Percentiles rank a stretch among this genome's conserved stretches.
Conservation (phyloP, 2,113 vertebrate species). For the Patagioenas fasciata region DNA sequence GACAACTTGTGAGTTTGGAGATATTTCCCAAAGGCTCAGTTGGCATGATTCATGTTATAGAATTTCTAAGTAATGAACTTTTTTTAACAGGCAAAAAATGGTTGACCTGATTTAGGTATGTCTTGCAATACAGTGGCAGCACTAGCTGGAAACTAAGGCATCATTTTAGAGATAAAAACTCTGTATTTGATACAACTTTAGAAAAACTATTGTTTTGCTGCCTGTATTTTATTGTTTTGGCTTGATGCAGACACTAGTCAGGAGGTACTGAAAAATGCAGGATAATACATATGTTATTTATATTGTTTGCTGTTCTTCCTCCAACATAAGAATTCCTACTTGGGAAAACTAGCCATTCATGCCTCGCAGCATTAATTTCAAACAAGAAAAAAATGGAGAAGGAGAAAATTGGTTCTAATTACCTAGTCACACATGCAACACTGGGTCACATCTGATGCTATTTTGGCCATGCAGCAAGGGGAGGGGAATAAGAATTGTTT, state of each 20-base stretch:
- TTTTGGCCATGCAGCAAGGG: background rate
- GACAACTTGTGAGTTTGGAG: background rate
- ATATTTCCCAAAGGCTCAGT: conserved; percentile 53
- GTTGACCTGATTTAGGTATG: conserved; percentile 21
- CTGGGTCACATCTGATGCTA: background rate
- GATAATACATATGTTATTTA: background rate
- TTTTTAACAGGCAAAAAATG: background rate
- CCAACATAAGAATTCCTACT: background rate
- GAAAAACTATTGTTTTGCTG: background rate
- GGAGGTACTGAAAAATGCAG: background rate
- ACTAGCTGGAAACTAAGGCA: background rate
- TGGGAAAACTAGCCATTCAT: background rate
- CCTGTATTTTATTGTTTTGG: background rate
- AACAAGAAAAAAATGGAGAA: background rate
- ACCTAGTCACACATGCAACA: background rate
- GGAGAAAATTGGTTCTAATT: background rate
- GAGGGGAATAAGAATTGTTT: background rate
- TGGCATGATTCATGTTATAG: background rate
- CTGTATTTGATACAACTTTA: background rate
- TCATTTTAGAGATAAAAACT: background rate
- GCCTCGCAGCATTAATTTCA: background rate
- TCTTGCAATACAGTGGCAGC: background rate
- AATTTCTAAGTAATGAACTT: conserved; percentile 31
- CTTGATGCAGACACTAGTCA: background rate
- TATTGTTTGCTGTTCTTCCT: background rate